phyloP scores from a whole-genome alignment of 2,888 invertebrate species.

The Rugalucina vietnamica region DNA sequence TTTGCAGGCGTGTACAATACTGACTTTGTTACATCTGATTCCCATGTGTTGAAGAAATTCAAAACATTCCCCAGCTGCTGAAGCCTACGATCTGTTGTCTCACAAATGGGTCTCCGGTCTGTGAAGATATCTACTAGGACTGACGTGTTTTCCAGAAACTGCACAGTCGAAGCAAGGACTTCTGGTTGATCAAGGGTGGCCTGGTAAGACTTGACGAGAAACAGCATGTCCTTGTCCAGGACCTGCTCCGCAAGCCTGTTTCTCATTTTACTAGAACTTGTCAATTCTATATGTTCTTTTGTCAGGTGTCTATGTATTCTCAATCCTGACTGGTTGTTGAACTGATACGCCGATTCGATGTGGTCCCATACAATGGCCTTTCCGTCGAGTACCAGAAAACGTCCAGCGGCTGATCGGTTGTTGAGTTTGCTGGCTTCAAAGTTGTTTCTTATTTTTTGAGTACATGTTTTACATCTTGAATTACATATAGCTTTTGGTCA shows the following conservation, averaged over 20 bases:
- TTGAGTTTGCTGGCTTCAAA: conserved; percentile 32
- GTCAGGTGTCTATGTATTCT: conserved; percentile 43
- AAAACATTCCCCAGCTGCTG: background rate
- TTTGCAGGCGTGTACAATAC: background rate
- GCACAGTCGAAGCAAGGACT: conserved; percentile 27
- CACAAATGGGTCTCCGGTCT: background rate
- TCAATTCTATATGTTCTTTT: conserved; percentile 42
- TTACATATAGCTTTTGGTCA: conserved; percentile 14
- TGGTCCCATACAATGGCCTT: conserved; percentile 50
- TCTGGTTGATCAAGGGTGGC: conserved; percentile 34
- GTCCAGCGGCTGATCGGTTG: conserved; percentile 31
- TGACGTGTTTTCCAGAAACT: conserved; percentile 38
- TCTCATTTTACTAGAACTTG: conserved; percentile 40
- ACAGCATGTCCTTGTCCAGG: conserved; percentile 50
- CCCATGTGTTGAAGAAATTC: conserved; percentile 43
- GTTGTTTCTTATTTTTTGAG: conserved; percentile 52
- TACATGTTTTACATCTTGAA: conserved; percentile 27
- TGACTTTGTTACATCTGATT: background rate
- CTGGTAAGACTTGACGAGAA: conserved; percentile 42
- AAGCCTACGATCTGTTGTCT: background rate
- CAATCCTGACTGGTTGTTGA: conserved; percentile 47
- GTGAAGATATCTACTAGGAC: conserved; percentile 20
- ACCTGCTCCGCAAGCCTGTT: conserved; percentile 47
- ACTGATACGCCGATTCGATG: conserved; percentile 24
- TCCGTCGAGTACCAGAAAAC: background rate